phyloP scores from a whole-genome alignment of 1,140 invertebrate genomes.

The Drosophila nannoptera region DNA sequence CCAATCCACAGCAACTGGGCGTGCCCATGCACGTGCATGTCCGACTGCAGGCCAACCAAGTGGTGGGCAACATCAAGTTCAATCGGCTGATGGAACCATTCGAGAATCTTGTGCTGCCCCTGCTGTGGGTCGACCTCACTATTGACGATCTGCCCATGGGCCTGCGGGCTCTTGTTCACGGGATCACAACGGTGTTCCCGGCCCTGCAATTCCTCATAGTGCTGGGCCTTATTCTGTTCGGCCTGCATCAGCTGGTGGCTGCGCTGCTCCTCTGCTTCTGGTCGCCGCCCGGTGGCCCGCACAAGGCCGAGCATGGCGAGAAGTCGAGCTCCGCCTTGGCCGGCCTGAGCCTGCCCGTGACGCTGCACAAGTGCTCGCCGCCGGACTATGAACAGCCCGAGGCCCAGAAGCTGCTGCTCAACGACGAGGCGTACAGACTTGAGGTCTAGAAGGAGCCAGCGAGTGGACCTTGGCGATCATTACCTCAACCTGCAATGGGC shows the following conservation, averaged over 20 bases:
- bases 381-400: conserved; percentile 32
- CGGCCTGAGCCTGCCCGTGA: conserved; percentile 1
- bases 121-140: conserved; percentile 83
- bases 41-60: conserved; percentile 85
- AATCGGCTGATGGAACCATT: conserved; percentile 81
- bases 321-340: conserved; percentile 17
- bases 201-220: conserved; percentile 70
- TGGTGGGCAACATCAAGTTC: conserved; percentile 81
- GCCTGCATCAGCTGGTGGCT: conserved; percentile 74
- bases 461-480: background rate
- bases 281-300: conserved; percentile 27
- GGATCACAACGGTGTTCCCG: conserved; percentile 73
- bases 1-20: conserved; percentile 80
- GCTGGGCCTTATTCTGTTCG: conserved; percentile 73
- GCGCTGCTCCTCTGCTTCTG: conserved; percentile 74
- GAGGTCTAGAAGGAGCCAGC: conserved; percentile 15
- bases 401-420: conserved; percentile 46
- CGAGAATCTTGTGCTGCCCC: conserved; percentile 82
- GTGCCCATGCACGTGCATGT: conserved; percentile 82
- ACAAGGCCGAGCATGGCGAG: conserved; percentile 43
- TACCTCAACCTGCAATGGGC: conserved; percentile 43
- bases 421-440: conserved; percentile 7
- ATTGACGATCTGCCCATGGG: conserved; percentile 67
- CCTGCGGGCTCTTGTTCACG: conserved; percentile 64
- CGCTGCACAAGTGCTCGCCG: conserved; percentile 30